These are phyloP conservation scores for Zygothrica quintamaculata DNA, from an alignment of 2,888 invertebrate genomes.

Conservation along the genomic window DNA sequence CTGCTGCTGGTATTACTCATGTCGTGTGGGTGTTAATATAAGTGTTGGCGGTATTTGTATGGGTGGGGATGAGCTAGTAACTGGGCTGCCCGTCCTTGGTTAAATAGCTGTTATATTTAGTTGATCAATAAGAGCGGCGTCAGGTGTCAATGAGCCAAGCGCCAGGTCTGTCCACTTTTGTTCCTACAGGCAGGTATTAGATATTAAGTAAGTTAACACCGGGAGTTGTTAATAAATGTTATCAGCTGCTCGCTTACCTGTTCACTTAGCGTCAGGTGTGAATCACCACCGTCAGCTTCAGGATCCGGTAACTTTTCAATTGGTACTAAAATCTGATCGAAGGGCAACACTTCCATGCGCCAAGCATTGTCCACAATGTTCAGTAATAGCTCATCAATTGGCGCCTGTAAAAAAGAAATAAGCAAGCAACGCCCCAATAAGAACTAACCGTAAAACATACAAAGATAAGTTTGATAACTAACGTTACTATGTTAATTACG, in stretches of 20 bases:
- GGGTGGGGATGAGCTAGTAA: slow-evolving; percentile 48
- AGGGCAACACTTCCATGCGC: slow-evolving; percentile 92
- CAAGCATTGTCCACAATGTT: slow-evolving; percentile 90
- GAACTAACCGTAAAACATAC: slow-evolving; percentile 9
- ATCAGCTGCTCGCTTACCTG: slow-evolving; percentile 88
- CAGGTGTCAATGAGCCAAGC: slow-evolving; percentile 85
- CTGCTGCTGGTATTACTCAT: slow-evolving; percentile 54
- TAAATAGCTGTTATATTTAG: slow-evolving; percentile 82
- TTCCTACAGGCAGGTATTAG: slow-evolving; percentile 85
- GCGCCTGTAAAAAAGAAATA: slow-evolving; percentile 66
- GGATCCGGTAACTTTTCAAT: slow-evolving; percentile 95
- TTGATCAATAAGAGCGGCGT: slow-evolving; percentile 83
- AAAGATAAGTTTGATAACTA: slow-evolving; percentile 6
- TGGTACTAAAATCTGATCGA: slow-evolving; percentile 94
- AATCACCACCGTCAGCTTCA: slow-evolving; percentile 96
- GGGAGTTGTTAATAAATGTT: slow-evolving; percentile 73
- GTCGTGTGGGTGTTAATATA: slow-evolving; percentile 32
- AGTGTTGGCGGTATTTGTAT: slow-evolving; percentile 35
- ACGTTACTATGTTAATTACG: slow-evolving; percentile 49
- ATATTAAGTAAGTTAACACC: background rate
- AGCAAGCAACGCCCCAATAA: slow-evolving; percentile 57
- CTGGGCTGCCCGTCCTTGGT: slow-evolving; percentile 54
- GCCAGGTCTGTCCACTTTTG: slow-evolving; percentile 88
- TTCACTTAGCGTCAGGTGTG: slow-evolving; percentile 94
- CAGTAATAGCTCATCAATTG: slow-evolving; percentile 83